These are phyloP conservation scores for Linhomoeus sp. DNA, from an alignment of 2,888 invertebrate species.

Conservation along the genomic window DNA sequence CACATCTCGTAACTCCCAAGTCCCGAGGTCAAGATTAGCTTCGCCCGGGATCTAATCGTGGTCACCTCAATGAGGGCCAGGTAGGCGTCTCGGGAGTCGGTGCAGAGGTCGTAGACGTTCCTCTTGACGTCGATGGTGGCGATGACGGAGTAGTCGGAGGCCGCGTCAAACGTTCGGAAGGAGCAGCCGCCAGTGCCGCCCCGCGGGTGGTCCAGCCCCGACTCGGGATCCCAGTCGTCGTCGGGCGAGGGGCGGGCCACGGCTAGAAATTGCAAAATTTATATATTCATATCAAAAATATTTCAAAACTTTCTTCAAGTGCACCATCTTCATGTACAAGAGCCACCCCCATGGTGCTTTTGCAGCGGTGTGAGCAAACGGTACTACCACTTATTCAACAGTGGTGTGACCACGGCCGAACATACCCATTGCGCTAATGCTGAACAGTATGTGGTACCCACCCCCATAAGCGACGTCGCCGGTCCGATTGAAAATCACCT, in stretches of 20 bases:
- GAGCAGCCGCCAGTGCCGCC: constrained; percentile 3
- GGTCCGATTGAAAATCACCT: constrained; percentile 64
- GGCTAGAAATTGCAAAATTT: not conserved
- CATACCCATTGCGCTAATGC: too few species aligned
- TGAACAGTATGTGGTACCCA: too few species aligned
- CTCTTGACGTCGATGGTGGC: constrained; percentile 81
- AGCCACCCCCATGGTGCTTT: too few species aligned
- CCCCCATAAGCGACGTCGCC: constrained; percentile 67
- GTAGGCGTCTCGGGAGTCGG: constrained; percentile 31
- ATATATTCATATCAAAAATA: not conserved
- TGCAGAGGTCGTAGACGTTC: constrained; percentile 62
- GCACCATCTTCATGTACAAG: too few species aligned
- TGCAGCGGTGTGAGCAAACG: too few species aligned
- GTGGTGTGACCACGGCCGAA: too few species aligned
- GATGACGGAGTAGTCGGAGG: constrained; percentile 54
- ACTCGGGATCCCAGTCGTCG: not conserved
- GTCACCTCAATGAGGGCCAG: constrained; percentile 1
- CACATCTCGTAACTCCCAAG: too few species aligned
- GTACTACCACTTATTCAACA: too few species aligned
- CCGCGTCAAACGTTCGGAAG: constrained; percentile 80
- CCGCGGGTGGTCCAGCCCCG: not conserved
- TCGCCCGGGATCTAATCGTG: too few species aligned
- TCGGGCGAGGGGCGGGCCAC: not conserved
- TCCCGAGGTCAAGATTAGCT: too few species aligned
- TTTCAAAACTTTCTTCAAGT: too few species aligned